These are phyloP conservation scores for Neoniphon sammara DNA, from an alignment of 2,797 vertebrate genomes.

Conservation along the genomic window DNA sequence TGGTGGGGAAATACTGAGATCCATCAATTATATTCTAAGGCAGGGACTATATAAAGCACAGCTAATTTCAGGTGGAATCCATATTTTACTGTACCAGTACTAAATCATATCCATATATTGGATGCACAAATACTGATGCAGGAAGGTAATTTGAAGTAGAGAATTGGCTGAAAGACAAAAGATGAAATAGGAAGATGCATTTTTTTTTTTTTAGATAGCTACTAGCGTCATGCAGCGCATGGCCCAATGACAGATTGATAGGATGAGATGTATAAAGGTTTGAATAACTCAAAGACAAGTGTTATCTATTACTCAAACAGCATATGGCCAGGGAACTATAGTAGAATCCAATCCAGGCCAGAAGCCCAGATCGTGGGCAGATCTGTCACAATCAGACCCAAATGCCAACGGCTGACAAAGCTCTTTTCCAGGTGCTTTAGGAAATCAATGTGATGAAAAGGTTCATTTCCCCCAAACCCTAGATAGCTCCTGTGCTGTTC, in stretches of 20 bases:
- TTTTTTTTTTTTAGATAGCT: constrained; percentile 40
- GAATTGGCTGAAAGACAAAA: constrained; percentile 43
- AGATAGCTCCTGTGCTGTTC: constrained; percentile 75
- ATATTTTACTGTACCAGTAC: constrained; percentile 26
- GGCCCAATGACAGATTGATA: constrained; percentile 67
- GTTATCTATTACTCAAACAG: constrained; percentile 77
- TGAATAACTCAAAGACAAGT: constrained; percentile 78
- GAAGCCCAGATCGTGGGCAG: constrained; percentile 69
- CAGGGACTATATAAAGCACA: constrained; percentile 37
- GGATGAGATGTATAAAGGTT: constrained; percentile 71
- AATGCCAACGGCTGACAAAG: constrained; percentile 82
- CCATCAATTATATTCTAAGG: constrained; percentile 55
- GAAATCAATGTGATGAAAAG: constrained; percentile 86
- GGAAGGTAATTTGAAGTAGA: constrained; percentile 19
- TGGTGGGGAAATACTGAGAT: constrained; percentile 41
- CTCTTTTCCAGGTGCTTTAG: constrained; percentile 83
- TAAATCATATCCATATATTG: constrained; percentile 46
- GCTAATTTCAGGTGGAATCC: constrained; percentile 62
- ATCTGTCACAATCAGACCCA: constrained; percentile 84
- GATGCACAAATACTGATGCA: constrained; percentile 32
- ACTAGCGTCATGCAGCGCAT: constrained; percentile 26
- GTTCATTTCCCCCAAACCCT: constrained; percentile 79
- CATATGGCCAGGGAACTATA: constrained; percentile 56
- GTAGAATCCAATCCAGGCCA: constrained; percentile 67
- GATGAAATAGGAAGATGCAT: constrained; percentile 41